A percentile compares a stretch with the other conserved stretches of the same genome.
phyloP scores from a whole-genome alignment of 2,888 invertebrate species.

The Zhengitettix transpicula region DNA sequence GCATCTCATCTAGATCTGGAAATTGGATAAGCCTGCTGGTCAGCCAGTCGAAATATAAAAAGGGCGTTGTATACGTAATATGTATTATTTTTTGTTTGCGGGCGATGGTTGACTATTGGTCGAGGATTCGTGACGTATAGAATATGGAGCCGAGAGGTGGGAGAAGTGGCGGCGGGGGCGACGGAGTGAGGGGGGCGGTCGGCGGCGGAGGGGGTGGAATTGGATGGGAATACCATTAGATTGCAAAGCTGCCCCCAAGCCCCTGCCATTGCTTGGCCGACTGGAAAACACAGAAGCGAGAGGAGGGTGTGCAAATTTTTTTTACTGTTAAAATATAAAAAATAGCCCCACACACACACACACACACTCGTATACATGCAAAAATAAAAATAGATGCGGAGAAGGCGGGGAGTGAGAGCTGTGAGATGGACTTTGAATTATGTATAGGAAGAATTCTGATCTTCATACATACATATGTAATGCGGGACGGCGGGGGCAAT shows the following conservation, averaged over 20 bases:
- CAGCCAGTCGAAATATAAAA: background rate
- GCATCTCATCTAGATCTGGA: background rate
- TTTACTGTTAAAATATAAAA: background rate
- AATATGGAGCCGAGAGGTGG: background rate
- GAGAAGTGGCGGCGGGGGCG: background rate
- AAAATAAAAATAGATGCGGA: background rate
- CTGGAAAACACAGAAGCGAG: background rate
- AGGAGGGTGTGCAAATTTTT: constrained; percentile 1
- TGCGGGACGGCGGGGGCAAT: background rate
- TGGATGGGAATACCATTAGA: constrained; percentile 11
- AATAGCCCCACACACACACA: background rate
- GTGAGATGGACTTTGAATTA: constrained; percentile 32
- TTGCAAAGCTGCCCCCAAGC: constrained; percentile 4
- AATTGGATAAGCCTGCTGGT: background rate
- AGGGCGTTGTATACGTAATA: background rate
- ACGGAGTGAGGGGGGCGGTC: background rate
- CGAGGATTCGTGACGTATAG: constrained; percentile 8
- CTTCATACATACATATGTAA: constrained; percentile 11
- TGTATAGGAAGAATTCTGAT: constrained; percentile 18
- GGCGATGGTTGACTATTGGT: constrained; percentile 6
- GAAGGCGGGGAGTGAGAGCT: background rate
- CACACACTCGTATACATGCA: background rate
- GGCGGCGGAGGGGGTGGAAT: constrained; percentile 5
- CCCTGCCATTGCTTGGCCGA: background rate
- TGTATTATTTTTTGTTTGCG: background rate